phyloP scores from a whole-genome alignment of 2,113 vertebrate species.

The Asarcornis scutulata region DNA sequence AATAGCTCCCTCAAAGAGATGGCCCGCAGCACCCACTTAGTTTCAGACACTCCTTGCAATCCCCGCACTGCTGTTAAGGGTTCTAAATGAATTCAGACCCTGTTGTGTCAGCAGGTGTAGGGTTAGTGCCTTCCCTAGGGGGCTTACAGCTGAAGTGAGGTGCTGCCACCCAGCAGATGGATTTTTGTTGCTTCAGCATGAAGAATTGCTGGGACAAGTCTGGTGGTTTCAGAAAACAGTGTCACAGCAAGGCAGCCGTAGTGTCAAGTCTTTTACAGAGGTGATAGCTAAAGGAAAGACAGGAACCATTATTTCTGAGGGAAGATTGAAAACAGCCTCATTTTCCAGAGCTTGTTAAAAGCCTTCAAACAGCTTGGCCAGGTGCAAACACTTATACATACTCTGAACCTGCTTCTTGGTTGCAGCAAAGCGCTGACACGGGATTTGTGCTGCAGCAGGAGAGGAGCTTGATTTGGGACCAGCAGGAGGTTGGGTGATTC shows the following conservation, averaged over 20 bases:
- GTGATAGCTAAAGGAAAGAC: not conserved
- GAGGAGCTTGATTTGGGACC: not conserved
- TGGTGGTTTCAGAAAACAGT: not conserved
- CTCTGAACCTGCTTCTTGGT: not conserved
- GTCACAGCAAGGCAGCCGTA: not conserved
- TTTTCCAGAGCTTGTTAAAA: not conserved
- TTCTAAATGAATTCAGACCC: not conserved
- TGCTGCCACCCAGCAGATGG: not conserved
- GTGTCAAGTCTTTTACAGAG: not conserved
- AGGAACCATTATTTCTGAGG: not conserved
- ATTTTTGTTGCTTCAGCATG: not conserved
- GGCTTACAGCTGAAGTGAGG: not conserved
- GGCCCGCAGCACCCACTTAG: rapidly evolving
- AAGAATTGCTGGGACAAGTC: not conserved
- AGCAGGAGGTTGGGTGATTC: not conserved
- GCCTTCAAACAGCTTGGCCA: not conserved
- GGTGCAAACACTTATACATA: not conserved
- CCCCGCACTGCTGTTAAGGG: rapidly evolving
- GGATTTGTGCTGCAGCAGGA: not conserved
- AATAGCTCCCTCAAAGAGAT: not conserved
- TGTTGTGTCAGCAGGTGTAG: not conserved
- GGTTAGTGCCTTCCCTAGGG: not conserved
- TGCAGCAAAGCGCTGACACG: rapidly evolving
- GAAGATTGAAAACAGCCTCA: not conserved
- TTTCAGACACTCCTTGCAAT: not conserved